Evolutionary conservation across 2,888 invertebrate genomes (phyloP).

Genomic region (Conchocele bisecta): DNA sequence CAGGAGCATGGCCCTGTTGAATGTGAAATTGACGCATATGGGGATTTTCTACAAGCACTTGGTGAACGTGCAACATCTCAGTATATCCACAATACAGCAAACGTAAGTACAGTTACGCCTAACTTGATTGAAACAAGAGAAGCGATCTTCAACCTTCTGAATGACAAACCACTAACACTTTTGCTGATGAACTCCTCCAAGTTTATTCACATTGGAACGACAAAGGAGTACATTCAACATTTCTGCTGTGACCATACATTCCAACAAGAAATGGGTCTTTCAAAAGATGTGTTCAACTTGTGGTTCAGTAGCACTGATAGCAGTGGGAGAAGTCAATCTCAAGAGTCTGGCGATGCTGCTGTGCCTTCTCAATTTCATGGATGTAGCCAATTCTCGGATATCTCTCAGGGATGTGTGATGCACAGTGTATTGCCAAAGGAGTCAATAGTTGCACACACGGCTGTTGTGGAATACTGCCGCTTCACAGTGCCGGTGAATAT

Average conservation of each 20-base stretch:
- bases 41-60: conserved; percentile 83
- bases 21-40: conserved; percentile 84
- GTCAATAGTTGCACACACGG: conserved; percentile 60
- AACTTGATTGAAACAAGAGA: conserved; percentile 72
- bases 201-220: conserved; percentile 84
- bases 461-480: conserved; percentile 82
- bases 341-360: conserved; percentile 20
- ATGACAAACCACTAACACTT: conserved; percentile 75
- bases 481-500: conserved; percentile 76
- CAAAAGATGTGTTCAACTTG: conserved; percentile 71
- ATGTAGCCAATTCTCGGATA: too few relatives aligned
- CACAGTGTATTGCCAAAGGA: conserved; percentile 72
- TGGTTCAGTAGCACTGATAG: conserved; percentile 48
- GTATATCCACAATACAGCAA: conserved; percentile 76
- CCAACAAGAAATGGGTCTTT: conserved; percentile 70
- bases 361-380: conserved; percentile 25
- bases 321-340: not conserved
- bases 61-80: conserved; percentile 76
- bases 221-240: conserved; percentile 79
- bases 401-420: conserved; percentile 75
- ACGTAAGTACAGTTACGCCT: conserved; percentile 72
- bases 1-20: conserved; percentile 73
- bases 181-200: conserved; percentile 81
- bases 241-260: conserved; percentile 74
- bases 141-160: conserved; percentile 76